Percentiles rank a stretch among this genome's conserved stretches.
phyloP scores from a whole-genome alignment of 2,888 invertebrate species.

The Ephialtes manifestator region DNA sequence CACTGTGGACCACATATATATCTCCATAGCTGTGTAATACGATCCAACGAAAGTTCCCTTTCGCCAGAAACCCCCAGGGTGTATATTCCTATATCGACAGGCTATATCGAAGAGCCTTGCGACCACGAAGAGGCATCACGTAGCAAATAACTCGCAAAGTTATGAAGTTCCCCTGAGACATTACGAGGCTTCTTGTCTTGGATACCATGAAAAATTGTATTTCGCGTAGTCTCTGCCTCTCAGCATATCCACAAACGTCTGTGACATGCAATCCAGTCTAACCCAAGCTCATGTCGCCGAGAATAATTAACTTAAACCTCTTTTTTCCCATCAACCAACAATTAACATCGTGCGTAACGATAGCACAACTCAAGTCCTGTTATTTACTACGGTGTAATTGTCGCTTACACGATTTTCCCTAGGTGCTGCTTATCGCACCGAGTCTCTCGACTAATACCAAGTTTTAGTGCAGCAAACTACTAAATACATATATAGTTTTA shows the following conservation, averaged over 20 bases:
- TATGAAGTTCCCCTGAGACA: constrained; percentile 41
- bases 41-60: constrained; percentile 13
- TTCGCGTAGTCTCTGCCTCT: neutral
- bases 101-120: neutral
- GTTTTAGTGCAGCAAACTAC: neutral
- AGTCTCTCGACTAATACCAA: constrained; percentile 3
- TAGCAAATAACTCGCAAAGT: constrained; percentile 52
- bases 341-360: constrained; percentile 46
- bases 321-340: constrained; percentile 40
- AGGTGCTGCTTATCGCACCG: constrained; percentile 22
- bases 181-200: constrained; percentile 6
- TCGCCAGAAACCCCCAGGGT: constrained; percentile 21
- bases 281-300: neutral
- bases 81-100: constrained; percentile 9
- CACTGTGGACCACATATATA: neutral
- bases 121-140: constrained; percentile 32
- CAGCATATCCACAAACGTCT: neutral
- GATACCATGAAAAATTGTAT: neutral
- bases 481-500: neutral
- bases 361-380: constrained; percentile 30
- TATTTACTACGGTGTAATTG: constrained; percentile 55
- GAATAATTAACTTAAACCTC: constrained; percentile 2
- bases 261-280: neutral
- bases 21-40: neutral
- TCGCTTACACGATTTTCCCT: constrained; percentile 31